These are phyloP conservation scores for Sthenelais limicola DNA, from an alignment of 2,888 invertebrate species.

Conservation along the genomic window DNA sequence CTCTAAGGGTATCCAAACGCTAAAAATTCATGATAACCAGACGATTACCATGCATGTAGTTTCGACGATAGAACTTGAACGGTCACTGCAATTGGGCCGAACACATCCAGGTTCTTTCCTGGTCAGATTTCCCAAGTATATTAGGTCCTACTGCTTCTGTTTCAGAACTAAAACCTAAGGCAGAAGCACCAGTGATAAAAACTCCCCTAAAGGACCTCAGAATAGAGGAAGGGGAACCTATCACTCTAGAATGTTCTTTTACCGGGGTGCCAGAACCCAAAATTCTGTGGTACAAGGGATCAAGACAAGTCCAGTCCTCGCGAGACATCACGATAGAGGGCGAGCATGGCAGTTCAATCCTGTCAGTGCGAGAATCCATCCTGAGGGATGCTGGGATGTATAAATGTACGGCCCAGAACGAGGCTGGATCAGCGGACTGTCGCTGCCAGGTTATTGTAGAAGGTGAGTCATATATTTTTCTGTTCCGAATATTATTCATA, in stretches of 20 bases:
- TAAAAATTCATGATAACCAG: too few relatives aligned
- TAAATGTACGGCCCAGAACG: conserved; percentile 5
- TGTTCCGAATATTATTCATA: too few relatives aligned
- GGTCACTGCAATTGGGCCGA: too few relatives aligned
- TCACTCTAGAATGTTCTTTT: conserved; percentile 83
- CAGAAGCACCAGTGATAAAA: conserved; percentile 2
- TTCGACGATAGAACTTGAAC: too few relatives aligned
- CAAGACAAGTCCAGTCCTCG: conserved; percentile 6
- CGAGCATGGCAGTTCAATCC: neutral
- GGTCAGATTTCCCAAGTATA: neutral
- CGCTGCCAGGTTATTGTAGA: conserved; percentile 5
- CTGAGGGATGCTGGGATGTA: neutral
- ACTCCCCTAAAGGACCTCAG: neutral
- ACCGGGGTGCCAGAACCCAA: conserved; percentile 77
- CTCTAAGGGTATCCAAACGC: too few relatives aligned
- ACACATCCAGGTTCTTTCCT: too few relatives aligned
- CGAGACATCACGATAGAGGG: conserved; percentile 15
- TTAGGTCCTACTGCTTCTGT: neutral
- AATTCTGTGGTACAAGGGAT: conserved; percentile 73
- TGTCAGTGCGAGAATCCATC: neutral
- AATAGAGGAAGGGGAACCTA: conserved; percentile 72
- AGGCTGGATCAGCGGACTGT: conserved; percentile 22
- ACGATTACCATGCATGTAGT: too few relatives aligned
- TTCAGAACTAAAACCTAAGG: conserved; percentile 26
- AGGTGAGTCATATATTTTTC: conserved; percentile 21